Base-by-base conservation (phyloP, 2,888 invertebrate species). In the Cecidostiba fungosa region DNA sequence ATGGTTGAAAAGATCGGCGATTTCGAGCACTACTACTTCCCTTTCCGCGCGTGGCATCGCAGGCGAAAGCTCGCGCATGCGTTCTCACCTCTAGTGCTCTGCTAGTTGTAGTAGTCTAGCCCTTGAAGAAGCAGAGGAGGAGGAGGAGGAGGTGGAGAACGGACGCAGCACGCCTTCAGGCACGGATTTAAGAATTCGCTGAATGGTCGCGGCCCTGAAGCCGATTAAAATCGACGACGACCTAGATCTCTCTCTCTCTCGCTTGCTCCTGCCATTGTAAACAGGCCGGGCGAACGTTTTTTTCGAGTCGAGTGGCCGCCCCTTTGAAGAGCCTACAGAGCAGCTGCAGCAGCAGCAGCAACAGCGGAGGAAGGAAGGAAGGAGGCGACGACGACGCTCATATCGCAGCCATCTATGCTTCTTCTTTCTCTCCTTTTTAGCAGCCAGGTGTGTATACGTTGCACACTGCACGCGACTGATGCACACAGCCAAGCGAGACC, bases 161-260 rank as follows among this genome's bases (percentile, higher is more conserved):
- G 29, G 26, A 66, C 29, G 26, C 26, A 14, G 26, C 66, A 10
- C 66, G 26, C 29, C 74, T 81, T 23, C 73, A 50, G 54, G 62
- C 77, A 77, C 32, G 80, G 62, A 70, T 84, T 82, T 86, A 82
- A 87, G 87, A 89, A 89, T 89, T 89, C 88, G 90, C 90, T 89
- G 90, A 90, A 90, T 88, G 87, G 89, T 88, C 88, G 88, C 86
- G 85, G 77, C 89, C 89, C 89, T 89, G 90, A 89, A 89, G 90
- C 88, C 90, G 91, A 91, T 93, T 91, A 90, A 90, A 92, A 93
- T 93, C 92, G 89, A 89, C 92, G 92, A 92, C 92, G 92, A 92
- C 92, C 92, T 89, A 92, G 92, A 93, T 92, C 92, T 62, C 73
- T 36, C 19, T 69, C 81, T 66, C 39, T 5, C 73, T 54, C 26